Evolutionary conservation across 2,888 invertebrate genomes (phyloP), one percentile per base, ranked within the genome.

Genomic region (Phytoseiulus persimilis): DNA sequence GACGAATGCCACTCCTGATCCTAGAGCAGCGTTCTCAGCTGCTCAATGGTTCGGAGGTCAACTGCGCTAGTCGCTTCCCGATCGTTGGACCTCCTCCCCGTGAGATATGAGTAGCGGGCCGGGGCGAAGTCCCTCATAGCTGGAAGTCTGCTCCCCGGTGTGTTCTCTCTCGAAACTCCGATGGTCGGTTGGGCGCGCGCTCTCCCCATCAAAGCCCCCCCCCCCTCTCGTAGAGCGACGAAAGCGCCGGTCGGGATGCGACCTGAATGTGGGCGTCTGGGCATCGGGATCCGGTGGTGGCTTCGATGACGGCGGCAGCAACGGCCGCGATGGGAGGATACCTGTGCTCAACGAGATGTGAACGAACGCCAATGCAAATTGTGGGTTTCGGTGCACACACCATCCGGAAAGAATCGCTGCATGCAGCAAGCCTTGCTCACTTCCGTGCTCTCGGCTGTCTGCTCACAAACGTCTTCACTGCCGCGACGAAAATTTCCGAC

Each of bases 21-120:
- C 18, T 6, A 65, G 65, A 65, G 28, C 65, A 65, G 5, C 65
- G 65, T 18, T 65, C 65, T 65, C 65, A 65, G 65, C 65, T 65
- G 65, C 65, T 65, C 65, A 65, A 65, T 65, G 65, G 65, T 65
- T 65, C 65, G 65, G 65, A 65, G 65, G 65, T 65, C 65, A 65
- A 65, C 65, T 65, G 28, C 65, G 65, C 65, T 28, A 11, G 46
- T 6, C 65, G 65, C 65, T 14, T 23, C 18, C 28, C 18, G 65
- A 23, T 65, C 65, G 23, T 65, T 23, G 65, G 65, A 28, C 65
- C 28, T 28, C 23, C 65, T 65, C 65, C 28, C 65, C 23, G 5
- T 65, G 23, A 39, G 39, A 39, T 39, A 39, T 39, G 39, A 39
- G 39, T 9, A 39, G 5, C 23, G 14, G 65, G 18, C 28, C 65